Evolutionary conservation across 2,797 vertebrate genomes (phyloP), one percentile per base, ranked within the genome.

Genomic region (Hafferia zeledoni): DNA sequence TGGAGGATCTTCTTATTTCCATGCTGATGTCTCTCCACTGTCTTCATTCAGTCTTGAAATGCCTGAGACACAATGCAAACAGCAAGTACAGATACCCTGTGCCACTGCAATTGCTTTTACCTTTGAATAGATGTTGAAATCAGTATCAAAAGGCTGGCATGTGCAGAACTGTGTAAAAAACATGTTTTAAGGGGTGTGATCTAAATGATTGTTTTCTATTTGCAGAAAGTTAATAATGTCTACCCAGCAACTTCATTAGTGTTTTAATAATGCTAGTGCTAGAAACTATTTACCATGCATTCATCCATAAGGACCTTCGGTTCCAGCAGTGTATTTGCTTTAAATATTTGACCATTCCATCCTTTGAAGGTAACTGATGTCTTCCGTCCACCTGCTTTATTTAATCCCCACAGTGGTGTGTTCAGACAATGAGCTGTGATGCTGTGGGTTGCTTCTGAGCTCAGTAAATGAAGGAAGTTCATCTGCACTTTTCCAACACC

Each of bases 381-480:
- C 86, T 95, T 97, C 63, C 55, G 96, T 80, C 74, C 95, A 80
- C 92, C 93, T 46, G 91, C 90, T 84, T 89, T 88, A 79, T 53
- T 92, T 79, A 71, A 35, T 65, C 67, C 92, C 97, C 96, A 97
- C 68, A 94, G 93, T 3, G 98, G 97, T 19, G 98, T 96, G 59
- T 97, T 98, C 37, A 98, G 98, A 95, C 99, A 99, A 94, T 99
- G 99, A 87, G 99, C 90, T 18, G 98, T 98, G 97, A 99, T 98
- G 94, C 96, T 97, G 57, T 99, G 99, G 78, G 97, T 98, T 91
- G 99, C 99, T 97, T 99, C 98, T 28, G 98, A 97, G 97, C 99
- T 99, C 97, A 99, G 97, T 85, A 99, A 98, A 96, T 99, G 99
- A 96, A 99, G 98, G 95, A 99, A 99, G 97, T 99, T 99, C 99